phyloP scores from a whole-genome alignment of 2,113 vertebrate genomes.

The Sardina pilchardus region DNA sequence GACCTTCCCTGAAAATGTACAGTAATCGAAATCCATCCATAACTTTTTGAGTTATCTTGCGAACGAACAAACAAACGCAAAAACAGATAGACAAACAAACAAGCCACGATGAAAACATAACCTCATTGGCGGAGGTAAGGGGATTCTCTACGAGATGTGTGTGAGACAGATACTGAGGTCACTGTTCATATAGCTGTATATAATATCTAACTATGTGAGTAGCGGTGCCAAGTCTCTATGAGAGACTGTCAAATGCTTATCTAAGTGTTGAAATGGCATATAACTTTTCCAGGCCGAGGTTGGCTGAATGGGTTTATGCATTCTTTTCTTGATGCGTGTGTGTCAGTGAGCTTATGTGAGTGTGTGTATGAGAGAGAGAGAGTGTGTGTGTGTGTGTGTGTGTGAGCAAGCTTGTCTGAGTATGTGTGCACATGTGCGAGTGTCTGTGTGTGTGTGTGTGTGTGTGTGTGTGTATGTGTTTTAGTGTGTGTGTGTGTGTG shows the following conservation, averaged over 20 bases:
- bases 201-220: background rate
- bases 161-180: background rate
- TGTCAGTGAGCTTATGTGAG: too few species aligned
- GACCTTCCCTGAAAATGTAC: too few species aligned
- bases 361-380: background rate
- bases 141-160: background rate
- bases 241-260: constrained; percentile 12
- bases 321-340: background rate
- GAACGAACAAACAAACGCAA: too few species aligned
- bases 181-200: background rate
- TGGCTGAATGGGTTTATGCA: background rate
- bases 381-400: too few species aligned
- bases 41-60: too few species aligned
- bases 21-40: too few species aligned
- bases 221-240: background rate
- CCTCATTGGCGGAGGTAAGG: too few species aligned
- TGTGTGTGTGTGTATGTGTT: too few species aligned
- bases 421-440: background rate
- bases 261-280: background rate
- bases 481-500: background rate
- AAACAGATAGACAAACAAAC: too few species aligned
- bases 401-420: too few species aligned
- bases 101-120: too few species aligned
- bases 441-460: too few species aligned
- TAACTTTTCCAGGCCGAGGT: background rate